Conservation (phyloP, 2,113 vertebrate species). For the Siphamia tubifer region DNA sequence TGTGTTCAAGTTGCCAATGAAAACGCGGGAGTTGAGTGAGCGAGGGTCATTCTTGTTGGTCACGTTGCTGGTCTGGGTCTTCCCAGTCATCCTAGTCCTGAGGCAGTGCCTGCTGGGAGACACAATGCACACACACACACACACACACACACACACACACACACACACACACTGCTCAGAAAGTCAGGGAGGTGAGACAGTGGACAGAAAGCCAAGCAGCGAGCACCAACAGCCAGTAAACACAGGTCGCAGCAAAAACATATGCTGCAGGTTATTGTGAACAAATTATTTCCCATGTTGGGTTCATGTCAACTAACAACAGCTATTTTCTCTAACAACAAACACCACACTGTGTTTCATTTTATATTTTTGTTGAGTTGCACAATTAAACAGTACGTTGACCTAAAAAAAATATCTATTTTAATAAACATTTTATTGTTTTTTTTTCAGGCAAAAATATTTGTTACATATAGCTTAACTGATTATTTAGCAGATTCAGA, state of each 20-base stretch:
- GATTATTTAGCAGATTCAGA: too few species aligned
- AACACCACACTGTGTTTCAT: too few species aligned
- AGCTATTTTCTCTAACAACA: too few species aligned
- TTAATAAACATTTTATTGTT: too few species aligned
- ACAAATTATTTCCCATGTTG: not conserved
- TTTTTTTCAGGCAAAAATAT: too few species aligned
- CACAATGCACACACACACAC: slow-evolving; percentile 15
- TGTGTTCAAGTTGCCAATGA: slow-evolving; percentile 97
- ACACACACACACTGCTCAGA: slow-evolving; percentile 12
- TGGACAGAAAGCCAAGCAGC: not conserved
- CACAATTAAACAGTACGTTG: too few species aligned
- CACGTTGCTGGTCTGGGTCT: slow-evolving; percentile 97
- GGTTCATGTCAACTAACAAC: too few species aligned
- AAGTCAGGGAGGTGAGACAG: slow-evolving; percentile 22
- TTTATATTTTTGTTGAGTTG: too few species aligned
- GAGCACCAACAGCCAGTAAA: slow-evolving; percentile 2
- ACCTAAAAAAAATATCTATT: too few species aligned
- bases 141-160: not conserved
- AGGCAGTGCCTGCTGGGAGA: slow-evolving; percentile 61
- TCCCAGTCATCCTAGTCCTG: slow-evolving; percentile 90
- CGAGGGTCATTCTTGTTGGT: slow-evolving; percentile 98
- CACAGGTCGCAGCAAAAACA: not conserved
- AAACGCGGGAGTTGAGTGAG: slow-evolving; percentile 96
- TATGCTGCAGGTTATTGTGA: not conserved
- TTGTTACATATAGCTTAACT: too few species aligned